Conservation (phyloP, 1,140 invertebrate species). For the Brachionus paranguensis region DNA sequence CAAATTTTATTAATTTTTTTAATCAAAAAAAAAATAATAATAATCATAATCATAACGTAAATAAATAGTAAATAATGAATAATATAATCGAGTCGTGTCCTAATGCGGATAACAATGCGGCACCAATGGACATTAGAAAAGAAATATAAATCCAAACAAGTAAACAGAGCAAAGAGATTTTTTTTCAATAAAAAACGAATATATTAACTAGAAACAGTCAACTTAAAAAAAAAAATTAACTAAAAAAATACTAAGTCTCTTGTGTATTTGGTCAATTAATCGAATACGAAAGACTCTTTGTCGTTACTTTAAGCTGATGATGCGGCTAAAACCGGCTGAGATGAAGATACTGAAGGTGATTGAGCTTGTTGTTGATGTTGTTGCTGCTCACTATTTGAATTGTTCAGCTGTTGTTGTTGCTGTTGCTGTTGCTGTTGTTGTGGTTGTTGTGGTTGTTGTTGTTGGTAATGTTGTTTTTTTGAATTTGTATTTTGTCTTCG, state of each 20-base stretch:
- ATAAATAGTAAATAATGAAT: neutral
- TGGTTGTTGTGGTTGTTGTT: neutral
- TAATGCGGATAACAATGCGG: neutral
- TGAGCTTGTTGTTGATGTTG: constrained; percentile 2
- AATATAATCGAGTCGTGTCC: neutral
- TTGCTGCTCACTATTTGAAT: neutral
- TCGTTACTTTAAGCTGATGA: neutral
- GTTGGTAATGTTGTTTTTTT: neutral
- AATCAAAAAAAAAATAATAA: neutral
- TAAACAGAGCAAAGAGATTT: neutral
- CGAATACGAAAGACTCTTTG: neutral
- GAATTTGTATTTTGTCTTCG: neutral
- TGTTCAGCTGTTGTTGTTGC: constrained; percentile 9
- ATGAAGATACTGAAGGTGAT: constrained; percentile 21
- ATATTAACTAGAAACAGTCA: neutral
- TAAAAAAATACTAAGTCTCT: neutral
- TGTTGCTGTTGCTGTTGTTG: neutral
- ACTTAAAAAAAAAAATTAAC: neutral
- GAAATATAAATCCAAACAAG: neutral
- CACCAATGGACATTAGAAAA: neutral
- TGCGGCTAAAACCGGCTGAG: constrained; percentile 7
- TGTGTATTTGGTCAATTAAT: neutral
- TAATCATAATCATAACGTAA: neutral
- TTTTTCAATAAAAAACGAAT: neutral
- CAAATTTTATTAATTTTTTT: neutral